Evolutionary conservation across 2,797 vertebrate species (phyloP).

Genomic region (Pseudochaenichthys georgianus): DNA sequence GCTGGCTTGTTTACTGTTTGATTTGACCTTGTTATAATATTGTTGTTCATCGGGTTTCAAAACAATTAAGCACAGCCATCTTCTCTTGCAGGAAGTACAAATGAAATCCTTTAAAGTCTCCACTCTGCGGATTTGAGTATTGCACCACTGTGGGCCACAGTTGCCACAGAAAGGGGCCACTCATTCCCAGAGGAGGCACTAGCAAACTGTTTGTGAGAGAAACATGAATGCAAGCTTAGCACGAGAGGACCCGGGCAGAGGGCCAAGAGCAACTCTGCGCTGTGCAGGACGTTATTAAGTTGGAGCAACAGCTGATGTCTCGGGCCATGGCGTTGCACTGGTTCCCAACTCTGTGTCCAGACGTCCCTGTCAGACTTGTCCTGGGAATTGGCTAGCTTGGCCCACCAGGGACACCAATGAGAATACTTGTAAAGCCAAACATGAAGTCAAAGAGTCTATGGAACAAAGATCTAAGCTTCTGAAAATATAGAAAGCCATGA

Average conservation of each 20-base stretch:
- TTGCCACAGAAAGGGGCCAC: constrained; percentile 77
- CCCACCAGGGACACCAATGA: constrained; percentile 78
- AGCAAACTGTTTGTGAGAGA: constrained; percentile 80
- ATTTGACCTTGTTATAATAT: constrained; percentile 73
- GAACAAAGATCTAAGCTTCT: constrained; percentile 75
- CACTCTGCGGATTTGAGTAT: constrained; percentile 59
- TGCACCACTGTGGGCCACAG: constrained; percentile 71
- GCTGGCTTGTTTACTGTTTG: constrained; percentile 71
- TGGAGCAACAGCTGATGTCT: constrained; percentile 87
- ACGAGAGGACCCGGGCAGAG: constrained; percentile 76
- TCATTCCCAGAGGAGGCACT: constrained; percentile 74
- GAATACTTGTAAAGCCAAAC: constrained; percentile 74
- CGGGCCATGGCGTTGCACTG: constrained; percentile 69
- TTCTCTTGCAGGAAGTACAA: constrained; percentile 62
- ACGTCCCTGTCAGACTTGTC: constrained; percentile 82
- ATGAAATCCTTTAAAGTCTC: constrained; percentile 64
- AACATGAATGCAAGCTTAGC: constrained; percentile 83
- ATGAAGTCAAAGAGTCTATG: constrained; percentile 70
- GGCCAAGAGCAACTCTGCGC: constrained; percentile 82
- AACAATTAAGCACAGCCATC: constrained; percentile 66
- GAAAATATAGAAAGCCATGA: constrained; percentile 73
- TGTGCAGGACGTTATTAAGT: constrained; percentile 80
- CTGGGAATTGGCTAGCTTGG: constrained; percentile 84
- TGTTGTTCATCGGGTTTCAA: constrained; percentile 70
- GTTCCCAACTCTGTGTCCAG: constrained; percentile 83